Evolutionary conservation across 2,797 vertebrate species (phyloP), one percentile per base, ranked within the genome.

Genomic region (Hephaestus fuliginosus): DNA sequence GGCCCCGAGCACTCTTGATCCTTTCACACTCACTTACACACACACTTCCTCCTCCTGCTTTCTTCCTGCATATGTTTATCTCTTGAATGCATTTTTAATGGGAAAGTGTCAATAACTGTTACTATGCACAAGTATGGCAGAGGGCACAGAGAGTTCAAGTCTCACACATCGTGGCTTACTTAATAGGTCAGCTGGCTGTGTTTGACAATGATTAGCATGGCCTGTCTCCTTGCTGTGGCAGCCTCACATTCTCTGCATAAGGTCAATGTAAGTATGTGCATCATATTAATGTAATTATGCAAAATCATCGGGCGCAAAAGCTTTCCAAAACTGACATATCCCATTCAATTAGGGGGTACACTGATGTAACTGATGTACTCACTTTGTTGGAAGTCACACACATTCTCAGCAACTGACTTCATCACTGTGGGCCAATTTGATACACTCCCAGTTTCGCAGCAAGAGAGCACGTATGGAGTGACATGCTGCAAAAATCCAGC

Each of bases 281-380:
- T 80, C 88, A 89, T 84, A 91, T 93, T 94, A 94, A 95, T 90
- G 85, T 88, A 89, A 95, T 94, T 92, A 95, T 93, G 92, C 90
- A 91, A 92, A 90, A 80, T 74, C 56, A 76, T 82, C 36, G 20
- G 74, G 70, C 69, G 74, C 61, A 74, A 85, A 89, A 80, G 88
- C 86, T 86, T 82, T 83, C 83, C 83, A 87, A 83, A 90, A 80
- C 80, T 89, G 93, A 94, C 92, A 90, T 62, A 82, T 91, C 81
- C 90, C 76, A 89, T 89, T 94, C 91, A 94, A 91, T 95, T 94
- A 93, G 79, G 58, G 65, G 85, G 64, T 56, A 84, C 74, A 84
- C 85, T 85, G 88, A 88, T 88, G 82, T 74, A 89, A 81, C 63
- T 81, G 89, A 81, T 89, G 80, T 69, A 88, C 77, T 85, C 81